Base-by-base conservation (phyloP, 2,113 vertebrate species). In the Bubo scandiacus region DNA sequence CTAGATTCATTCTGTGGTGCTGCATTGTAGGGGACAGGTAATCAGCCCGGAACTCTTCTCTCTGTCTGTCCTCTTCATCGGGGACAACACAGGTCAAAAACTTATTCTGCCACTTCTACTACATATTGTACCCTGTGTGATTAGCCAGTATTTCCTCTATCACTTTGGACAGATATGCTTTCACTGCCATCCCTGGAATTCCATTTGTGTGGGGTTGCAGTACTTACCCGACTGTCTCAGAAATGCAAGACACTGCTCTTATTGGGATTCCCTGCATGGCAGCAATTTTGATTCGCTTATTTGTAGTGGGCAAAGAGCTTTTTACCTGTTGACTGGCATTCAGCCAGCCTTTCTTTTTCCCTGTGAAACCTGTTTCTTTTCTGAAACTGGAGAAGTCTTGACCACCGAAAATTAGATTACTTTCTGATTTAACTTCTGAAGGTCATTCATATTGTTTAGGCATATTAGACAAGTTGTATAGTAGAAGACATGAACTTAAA, bases 401-500 rank as follows among this genome's bases (percentile, higher is more conserved):
- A 74, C 63, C 42, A 70, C 8, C 47, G 43, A 78, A 59, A 65
- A 62, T 6, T 22, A 49, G 6, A 89, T 42, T 58, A 66, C 11
- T 67, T 94, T 89, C 32, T 52, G 43, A 74, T 92, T 91, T 87
- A 55, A 86, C 32, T 91, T 91, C 72, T 79, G 40, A 49, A 90
- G 20, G 63, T 79, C 30, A 79, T 63, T 87, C 47, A 63, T 54
- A 79, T 9, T 54, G 65, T 89, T 92, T 55, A 84, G 65, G 71
- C 25, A 91, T 25, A 19, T 92, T 47, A 80, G 40, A 61, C 22
- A 68, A 77, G 27, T 8, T 47, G 38, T 59, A 21, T 11, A 82
- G 59, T 15, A 81, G 38, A 74, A 61, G 20, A 32, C 3, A 19
- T 61, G 49, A 91, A 92, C 19, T 26, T 58, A 66, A 65, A 83